Percentiles rank a stretch among this genome's conserved stretches.
These are phyloP conservation scores for Smittia aterrima DNA, from an alignment of 2,888 invertebrate genomes.

Conservation along the genomic window DNA sequence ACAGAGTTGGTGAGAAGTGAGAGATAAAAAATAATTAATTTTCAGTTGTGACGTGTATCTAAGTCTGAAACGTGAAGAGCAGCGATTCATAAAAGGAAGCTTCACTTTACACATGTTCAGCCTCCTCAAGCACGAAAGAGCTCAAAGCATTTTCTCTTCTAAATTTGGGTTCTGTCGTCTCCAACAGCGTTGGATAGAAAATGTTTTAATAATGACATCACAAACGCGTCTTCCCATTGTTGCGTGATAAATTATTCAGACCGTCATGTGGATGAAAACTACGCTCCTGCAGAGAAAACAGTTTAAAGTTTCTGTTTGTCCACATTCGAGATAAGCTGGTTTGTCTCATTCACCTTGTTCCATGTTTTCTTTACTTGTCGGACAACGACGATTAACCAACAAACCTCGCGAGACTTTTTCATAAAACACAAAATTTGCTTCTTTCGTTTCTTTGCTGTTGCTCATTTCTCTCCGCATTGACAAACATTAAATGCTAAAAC, in stretches of 20 bases:
- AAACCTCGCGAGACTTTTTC: neutral
- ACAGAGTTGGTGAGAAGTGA: neutral
- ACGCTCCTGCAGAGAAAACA: neutral
- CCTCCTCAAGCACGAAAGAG: conserved; percentile 47
- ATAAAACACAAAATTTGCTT: neutral
- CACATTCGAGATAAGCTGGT: neutral
- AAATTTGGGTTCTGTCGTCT: neutral
- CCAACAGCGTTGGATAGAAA: neutral
- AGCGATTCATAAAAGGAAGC: neutral
- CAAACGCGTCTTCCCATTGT: neutral
- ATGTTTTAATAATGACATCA: conserved; percentile 29
- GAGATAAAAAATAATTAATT: conserved; percentile 8
- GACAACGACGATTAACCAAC: neutral
- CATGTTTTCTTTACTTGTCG: neutral
- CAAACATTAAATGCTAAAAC: neutral
- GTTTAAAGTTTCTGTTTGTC: neutral
- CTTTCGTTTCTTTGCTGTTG: neutral
- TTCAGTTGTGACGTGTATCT: neutral
- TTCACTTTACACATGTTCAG: neutral
- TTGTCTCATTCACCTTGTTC: neutral
- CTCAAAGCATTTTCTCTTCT: conserved; percentile 45
- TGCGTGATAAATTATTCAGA: conserved; percentile 9
- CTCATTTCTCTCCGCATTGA: neutral
- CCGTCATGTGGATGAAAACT: neutral
- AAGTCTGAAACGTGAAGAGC: neutral